A percentile compares a stretch with the other conserved stretches of the same genome.
phyloP scores from a whole-genome alignment of 2,888 invertebrate species.

The Malthinus seriepunctatus region DNA sequence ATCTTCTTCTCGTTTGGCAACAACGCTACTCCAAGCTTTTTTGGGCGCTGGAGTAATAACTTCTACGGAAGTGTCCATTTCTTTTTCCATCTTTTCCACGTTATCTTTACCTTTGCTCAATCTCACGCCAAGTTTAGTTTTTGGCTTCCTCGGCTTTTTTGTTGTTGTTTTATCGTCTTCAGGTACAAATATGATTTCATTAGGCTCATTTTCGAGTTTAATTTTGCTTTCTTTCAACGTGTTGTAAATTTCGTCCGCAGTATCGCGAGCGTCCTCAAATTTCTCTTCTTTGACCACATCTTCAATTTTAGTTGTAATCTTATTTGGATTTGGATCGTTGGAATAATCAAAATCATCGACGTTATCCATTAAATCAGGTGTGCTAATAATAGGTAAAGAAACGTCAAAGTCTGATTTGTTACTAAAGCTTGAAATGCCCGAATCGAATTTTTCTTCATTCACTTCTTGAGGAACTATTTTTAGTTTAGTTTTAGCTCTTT shows the following conservation, averaged over 20 bases:
- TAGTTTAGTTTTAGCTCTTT: background rate
- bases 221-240: background rate
- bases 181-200: constrained; percentile 31
- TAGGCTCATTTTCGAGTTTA: constrained; percentile 26
- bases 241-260: constrained; percentile 13
- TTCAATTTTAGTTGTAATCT: constrained; percentile 1
- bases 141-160: constrained; percentile 50
- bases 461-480: background rate
- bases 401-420: background rate
- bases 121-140: constrained; percentile 51
- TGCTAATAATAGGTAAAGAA: constrained; percentile 15
- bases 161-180: constrained; percentile 38
- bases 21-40: constrained; percentile 57
- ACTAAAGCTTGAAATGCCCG: background rate
- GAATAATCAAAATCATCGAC: constrained; percentile 11
- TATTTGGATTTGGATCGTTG: background rate
- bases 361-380: constrained; percentile 23
- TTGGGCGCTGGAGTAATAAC: constrained; percentile 42
- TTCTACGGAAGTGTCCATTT: constrained; percentile 22
- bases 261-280: constrained; percentile 26
- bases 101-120: constrained; percentile 36
- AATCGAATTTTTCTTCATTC: background rate
- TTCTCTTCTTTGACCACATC: constrained; percentile 18
- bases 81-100: constrained; percentile 21
- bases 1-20: background rate